Evolutionary conservation across 37 sponge, comb jelly and placozoan genomes (phyloP).

Genomic region (Mnemiopsis leidyi): DNA sequence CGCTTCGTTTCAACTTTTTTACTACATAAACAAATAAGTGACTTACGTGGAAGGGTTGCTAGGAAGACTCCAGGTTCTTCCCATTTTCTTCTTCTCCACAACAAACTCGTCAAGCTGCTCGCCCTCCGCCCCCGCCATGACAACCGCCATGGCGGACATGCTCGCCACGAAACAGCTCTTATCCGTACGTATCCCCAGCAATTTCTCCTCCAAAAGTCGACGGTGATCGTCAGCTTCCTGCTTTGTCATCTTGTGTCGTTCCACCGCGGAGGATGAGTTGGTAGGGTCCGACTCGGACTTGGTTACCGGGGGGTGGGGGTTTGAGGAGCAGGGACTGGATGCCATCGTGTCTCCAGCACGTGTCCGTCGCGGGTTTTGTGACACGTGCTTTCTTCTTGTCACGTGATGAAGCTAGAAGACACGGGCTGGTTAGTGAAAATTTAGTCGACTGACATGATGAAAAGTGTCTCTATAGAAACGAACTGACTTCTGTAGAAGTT

Average conservation of each 20-base stretch:
- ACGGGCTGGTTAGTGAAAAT: no score
- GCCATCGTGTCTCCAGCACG: no score
- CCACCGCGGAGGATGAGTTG: no score
- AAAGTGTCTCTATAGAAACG: no score
- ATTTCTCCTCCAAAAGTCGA: constrained; percentile 47
- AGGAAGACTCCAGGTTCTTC: background rate
- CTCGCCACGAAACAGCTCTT: background rate
- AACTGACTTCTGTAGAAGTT: no score
- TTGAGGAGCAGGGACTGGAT: background rate
- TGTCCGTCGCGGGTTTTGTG: no score
- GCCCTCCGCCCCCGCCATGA: constrained; percentile 46
- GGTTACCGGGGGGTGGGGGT: background rate
- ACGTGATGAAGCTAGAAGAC: no score
- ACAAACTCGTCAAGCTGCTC: constrained; percentile 4
- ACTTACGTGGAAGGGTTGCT: background rate
- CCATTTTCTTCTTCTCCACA: background rate
- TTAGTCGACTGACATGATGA: no score
- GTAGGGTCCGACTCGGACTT: background rate
- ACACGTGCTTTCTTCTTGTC: no score
- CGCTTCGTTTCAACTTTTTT: no score
- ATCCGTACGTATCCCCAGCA: constrained; percentile 14
- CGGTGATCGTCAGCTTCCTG: constrained; percentile 59
- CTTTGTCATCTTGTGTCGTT: background rate
- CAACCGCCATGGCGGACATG: constrained; percentile 49
- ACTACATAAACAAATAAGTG: background rate